phyloP scores from a whole-genome alignment of 2,888 invertebrate species.

The Scelioninae gen. 2 region DNA sequence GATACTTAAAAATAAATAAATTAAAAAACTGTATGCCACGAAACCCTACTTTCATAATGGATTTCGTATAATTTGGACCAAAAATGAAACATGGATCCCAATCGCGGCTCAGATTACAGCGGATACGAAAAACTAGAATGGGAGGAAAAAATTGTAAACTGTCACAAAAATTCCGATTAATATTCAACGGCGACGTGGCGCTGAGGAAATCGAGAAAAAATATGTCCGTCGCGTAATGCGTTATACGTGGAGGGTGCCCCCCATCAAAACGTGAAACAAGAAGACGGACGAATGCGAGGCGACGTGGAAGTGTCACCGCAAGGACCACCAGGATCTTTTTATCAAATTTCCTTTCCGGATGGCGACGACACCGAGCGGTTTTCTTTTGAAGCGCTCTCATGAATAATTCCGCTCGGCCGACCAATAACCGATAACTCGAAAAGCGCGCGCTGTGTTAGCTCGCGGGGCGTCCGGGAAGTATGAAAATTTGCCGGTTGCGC shows the following conservation, averaged over 20 bases:
- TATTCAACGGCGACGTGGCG: conserved; percentile 37
- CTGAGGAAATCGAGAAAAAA: conserved; percentile 43
- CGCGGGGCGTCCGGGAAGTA: conserved; percentile 51
- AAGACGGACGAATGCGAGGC: conserved; percentile 50
- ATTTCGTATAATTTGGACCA: conserved; percentile 16
- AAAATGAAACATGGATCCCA: conserved; percentile 27
- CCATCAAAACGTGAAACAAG: conserved; percentile 47
- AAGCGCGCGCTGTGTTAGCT: conserved; percentile 47
- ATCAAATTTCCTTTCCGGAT: conserved; percentile 65
- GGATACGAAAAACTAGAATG: not conserved
- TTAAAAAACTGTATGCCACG: conserved; percentile 1
- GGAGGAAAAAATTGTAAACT: conserved; percentile 27
- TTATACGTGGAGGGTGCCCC: conserved; percentile 35
- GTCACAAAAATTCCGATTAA: conserved; percentile 48
- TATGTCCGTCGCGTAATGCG: conserved; percentile 51
- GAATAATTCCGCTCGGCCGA: conserved; percentile 68
- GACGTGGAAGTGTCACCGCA: conserved; percentile 53
- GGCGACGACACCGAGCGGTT: conserved; percentile 62
- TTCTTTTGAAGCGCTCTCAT: conserved; percentile 66
- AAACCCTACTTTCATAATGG: conserved; percentile 20
- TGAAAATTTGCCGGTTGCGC: conserved; percentile 52
- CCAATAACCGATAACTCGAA: conserved; percentile 69
- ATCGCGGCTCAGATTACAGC: conserved; percentile 16
- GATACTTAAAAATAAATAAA: conserved; percentile 14
- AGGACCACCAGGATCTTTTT: conserved; percentile 63